Conservation (phyloP, 2,888 invertebrate genomes). For the Pecten maximus region DNA sequence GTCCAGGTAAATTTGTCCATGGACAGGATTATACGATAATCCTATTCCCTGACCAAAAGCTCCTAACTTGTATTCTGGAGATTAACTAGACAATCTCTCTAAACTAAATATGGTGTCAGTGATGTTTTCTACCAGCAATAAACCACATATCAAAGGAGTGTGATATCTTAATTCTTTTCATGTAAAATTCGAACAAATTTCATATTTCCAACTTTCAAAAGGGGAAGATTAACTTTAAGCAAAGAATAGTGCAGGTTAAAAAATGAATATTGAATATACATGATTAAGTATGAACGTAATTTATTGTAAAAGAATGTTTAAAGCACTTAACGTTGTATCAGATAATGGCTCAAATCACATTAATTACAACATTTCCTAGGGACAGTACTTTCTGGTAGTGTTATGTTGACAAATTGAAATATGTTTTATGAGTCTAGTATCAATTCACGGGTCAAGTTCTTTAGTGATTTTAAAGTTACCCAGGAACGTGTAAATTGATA, state of each 20-base stretch:
- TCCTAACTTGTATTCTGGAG: neutral
- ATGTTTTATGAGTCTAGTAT: neutral
- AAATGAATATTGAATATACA: neutral
- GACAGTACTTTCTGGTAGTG: neutral
- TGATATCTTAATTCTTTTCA: neutral
- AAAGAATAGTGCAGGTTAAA: neutral
- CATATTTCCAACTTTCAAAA: neutral
- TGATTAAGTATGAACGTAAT: neutral
- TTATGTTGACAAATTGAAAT: neutral
- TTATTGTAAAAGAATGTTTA: neutral
- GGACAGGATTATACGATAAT: neutral
- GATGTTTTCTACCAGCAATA: neutral
- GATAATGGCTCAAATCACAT: too few relatives aligned
- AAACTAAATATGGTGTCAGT: neutral
- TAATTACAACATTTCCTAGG: neutral
- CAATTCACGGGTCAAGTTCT: neutral
- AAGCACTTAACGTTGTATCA: too few relatives aligned
- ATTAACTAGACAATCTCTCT: neutral
- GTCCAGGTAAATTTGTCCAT: neutral
- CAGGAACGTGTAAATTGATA: neutral
- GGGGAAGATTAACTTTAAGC: neutral
- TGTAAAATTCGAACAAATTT: neutral
- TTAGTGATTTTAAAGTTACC: neutral
- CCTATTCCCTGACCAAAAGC: neutral
- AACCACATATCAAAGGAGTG: neutral